Conservation (phyloP, 2,113 vertebrate species). For the Mastomys coucha region DNA sequence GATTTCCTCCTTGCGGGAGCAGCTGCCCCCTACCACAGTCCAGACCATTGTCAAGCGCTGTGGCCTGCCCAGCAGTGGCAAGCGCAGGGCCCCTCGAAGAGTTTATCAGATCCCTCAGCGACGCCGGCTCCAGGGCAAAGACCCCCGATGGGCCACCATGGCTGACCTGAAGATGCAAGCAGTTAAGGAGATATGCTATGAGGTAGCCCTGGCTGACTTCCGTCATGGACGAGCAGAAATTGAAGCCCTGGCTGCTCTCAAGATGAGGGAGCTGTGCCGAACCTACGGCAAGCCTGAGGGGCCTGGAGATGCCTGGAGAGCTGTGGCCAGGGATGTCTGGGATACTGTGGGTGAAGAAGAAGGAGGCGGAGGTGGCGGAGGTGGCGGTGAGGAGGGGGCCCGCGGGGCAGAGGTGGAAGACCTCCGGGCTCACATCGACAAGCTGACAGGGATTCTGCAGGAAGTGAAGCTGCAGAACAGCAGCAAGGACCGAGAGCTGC, state of each 20-base stretch:
- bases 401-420: slow-evolving; percentile 87
- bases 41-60: slow-evolving; percentile 93
- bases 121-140: slow-evolving; percentile 90
- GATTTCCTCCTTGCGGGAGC: slow-evolving; percentile 92
- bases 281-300: slow-evolving; percentile 91
- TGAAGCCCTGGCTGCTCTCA: slow-evolving; percentile 93
- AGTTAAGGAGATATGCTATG: slow-evolving; percentile 95
- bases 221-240: slow-evolving; percentile 92
- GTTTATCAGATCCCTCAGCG: slow-evolving; percentile 94
- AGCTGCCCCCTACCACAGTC: slow-evolving; percentile 92
- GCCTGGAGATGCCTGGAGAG: slow-evolving; percentile 90
- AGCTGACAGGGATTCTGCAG: slow-evolving; percentile 93
- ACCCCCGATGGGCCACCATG: slow-evolving; percentile 90
- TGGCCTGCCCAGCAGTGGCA: slow-evolving; percentile 93
- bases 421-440: slow-evolving; percentile 93
- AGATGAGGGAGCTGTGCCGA: slow-evolving; percentile 93
- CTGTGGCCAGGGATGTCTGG: slow-evolving; percentile 93
- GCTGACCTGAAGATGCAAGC: slow-evolving; percentile 93
- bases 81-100: slow-evolving; percentile 90
- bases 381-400: slow-evolving; percentile 75
- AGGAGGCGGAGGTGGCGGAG: slow-evolving; percentile 70
- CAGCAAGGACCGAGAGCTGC: slow-evolving; percentile 95
- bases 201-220: slow-evolving; percentile 94
- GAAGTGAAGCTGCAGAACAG: slow-evolving; percentile 96
- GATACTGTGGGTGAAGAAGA: slow-evolving; percentile 90